Evolutionary conservation across 30 jellyfish, hydroid and myxozoan genomes (phyloP).

Genomic region (Hydractinia symbiolongicarpus): DNA sequence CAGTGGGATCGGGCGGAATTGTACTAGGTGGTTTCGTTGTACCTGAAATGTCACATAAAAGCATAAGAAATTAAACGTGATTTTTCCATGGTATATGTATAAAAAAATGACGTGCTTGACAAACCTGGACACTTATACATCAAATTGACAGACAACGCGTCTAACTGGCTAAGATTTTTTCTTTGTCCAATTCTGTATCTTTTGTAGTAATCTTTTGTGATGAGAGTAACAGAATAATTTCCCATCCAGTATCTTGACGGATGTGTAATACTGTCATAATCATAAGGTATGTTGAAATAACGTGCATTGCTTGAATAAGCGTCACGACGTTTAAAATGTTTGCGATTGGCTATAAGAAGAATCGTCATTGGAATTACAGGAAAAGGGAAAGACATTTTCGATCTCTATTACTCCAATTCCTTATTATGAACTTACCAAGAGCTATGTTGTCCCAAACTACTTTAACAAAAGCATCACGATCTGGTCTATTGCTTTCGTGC

Average conservation of each 20-base stretch:
- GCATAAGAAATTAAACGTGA: too few relatives aligned
- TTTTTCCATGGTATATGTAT: too few relatives aligned
- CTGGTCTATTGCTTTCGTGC: conserved; percentile 13
- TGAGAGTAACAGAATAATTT: conserved; percentile 7
- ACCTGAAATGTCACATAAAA: conserved; percentile 12
- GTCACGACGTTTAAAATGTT: conserved; percentile 31
- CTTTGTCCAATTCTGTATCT: conserved; percentile 15
- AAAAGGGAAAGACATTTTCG: too few relatives aligned
- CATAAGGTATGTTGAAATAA: conserved; percentile 43
- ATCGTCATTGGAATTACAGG: too few relatives aligned
- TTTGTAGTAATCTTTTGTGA: conserved; percentile 1
- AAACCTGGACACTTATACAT: conserved; percentile 7
- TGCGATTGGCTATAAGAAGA: conserved; percentile 22
- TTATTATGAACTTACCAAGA: neutral
- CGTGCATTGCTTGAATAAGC: conserved; percentile 31
- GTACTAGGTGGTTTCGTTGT: conserved; percentile 46
- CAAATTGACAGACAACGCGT: neutral
- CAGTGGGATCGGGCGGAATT: conserved; percentile 46
- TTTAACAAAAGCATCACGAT: neutral
- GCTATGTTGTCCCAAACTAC: conserved; percentile 13
- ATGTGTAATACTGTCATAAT: conserved; percentile 46
- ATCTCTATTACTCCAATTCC: too few relatives aligned
- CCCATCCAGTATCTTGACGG: conserved; percentile 43
- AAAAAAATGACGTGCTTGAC: too few relatives aligned
- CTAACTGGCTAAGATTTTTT: neutral